Evolutionary conservation across 2,113 vertebrate genomes (phyloP).

Genomic region (Hirundichthys speculiger): DNA sequence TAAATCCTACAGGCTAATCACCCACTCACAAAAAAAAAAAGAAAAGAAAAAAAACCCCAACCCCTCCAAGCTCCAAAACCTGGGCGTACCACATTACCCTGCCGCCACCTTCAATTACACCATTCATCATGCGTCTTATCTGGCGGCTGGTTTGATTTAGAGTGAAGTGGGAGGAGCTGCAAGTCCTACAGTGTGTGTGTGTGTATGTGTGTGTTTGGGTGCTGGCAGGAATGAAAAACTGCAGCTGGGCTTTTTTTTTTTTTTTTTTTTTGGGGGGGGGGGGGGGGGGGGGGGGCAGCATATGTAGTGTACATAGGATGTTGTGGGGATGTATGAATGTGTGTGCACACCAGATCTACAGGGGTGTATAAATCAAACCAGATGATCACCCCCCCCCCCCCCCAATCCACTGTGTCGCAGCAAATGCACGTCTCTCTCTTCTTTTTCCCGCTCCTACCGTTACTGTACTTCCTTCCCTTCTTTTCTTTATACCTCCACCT

Average conservation of each 20-base stretch:
- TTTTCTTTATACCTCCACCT: neutral
- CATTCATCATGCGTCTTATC: conserved; percentile 79
- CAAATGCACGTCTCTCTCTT: conserved; percentile 41
- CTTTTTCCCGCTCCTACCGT: conserved; percentile 35
- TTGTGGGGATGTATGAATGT: conserved; percentile 27
- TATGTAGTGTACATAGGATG: conserved; percentile 42
- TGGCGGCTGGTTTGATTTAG: conserved; percentile 70
- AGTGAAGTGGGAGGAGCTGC: conserved; percentile 55
- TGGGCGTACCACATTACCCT: conserved; percentile 67
- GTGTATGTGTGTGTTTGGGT: conserved; percentile 46
- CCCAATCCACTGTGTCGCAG: conserved; percentile 49
- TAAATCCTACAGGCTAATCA: conserved; percentile 81
- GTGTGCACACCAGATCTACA: conserved; percentile 40
- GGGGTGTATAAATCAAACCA: conserved; percentile 76
- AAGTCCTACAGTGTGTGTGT: conserved; percentile 47
- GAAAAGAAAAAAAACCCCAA: conserved; percentile 11
- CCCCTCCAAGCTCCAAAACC: conserved; percentile 31
- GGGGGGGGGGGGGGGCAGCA: conserved; percentile 5
- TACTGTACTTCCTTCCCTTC: conserved; percentile 51
- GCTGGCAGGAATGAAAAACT: conserved; percentile 66
- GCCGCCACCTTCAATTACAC: conserved; percentile 72
- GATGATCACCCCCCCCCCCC: conserved; percentile 57
- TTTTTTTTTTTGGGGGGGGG: no score
- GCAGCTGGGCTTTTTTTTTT: conserved; percentile 40
- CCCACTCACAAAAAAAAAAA: conserved; percentile 55